Conservation (phyloP, 2,113 vertebrate species). For the Oncorhynchus kisutch region DNA sequence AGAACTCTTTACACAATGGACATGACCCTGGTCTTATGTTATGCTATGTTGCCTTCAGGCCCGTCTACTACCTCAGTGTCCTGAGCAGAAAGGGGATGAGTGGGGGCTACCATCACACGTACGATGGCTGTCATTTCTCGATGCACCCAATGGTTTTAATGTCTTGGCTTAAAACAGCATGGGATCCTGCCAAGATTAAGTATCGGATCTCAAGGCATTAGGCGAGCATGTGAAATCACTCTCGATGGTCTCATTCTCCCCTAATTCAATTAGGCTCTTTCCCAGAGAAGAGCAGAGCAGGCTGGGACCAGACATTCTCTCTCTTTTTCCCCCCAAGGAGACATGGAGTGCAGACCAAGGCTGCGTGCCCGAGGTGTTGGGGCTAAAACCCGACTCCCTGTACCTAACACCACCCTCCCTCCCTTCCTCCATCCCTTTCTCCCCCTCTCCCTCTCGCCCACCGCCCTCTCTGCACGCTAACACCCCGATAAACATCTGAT, state of each 20-base stretch:
- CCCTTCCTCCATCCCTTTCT: too few relatives aligned
- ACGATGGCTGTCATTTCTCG: conserved; percentile 52
- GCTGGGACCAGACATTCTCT: conserved; percentile 24
- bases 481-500: conserved; percentile 62
- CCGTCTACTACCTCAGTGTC: not conserved
- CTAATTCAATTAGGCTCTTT: conserved; percentile 76
- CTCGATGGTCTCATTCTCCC: conserved; percentile 60
- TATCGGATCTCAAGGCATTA: conserved; percentile 68
- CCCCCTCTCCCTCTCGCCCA: conserved; percentile 19
- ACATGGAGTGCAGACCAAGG: conserved; percentile 22
- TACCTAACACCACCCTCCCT: conserved; percentile 22
- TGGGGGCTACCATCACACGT: conserved; percentile 17
- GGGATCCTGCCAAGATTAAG: conserved; percentile 68
- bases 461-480: conserved; percentile 43
- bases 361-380: conserved; percentile 32
- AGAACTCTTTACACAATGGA: too few relatives aligned
- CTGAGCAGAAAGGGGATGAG: conserved; percentile 17
- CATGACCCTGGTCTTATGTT: too few relatives aligned
- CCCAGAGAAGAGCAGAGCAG: conserved; percentile 60
- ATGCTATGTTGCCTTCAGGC: too few relatives aligned
- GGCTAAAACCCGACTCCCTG: conserved; percentile 40
- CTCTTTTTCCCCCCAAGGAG: not conserved
- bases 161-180: conserved; percentile 64
- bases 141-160: conserved; percentile 61
- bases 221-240: conserved; percentile 67